These are phyloP conservation scores for Diabrotica balteata DNA, from an alignment of 2,888 invertebrate species.

Conservation along the genomic window DNA sequence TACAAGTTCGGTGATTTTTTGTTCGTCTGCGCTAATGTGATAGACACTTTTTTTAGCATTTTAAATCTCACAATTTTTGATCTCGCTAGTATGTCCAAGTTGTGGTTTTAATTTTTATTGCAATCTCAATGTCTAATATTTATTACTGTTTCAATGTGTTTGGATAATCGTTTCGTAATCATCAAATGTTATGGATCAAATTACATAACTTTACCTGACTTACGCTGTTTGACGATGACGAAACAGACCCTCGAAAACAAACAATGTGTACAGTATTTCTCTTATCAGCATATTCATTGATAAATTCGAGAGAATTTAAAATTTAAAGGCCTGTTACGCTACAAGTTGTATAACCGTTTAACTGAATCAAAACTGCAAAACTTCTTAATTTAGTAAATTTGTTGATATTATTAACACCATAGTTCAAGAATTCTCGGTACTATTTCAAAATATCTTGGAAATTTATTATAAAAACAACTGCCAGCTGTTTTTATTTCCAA, in stretches of 20 bases:
- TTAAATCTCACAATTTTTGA: too few species aligned
- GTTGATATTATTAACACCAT: conserved; percentile 1
- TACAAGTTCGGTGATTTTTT: too few species aligned
- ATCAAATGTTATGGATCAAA: conserved; percentile 1
- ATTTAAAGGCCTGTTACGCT: conserved; percentile 13
- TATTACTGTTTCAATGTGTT: too few species aligned
- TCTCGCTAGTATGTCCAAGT: too few species aligned
- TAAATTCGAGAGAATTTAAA: conserved; percentile 22
- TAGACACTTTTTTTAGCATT: too few species aligned
- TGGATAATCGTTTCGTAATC: too few species aligned
- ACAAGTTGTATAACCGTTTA: background rate
- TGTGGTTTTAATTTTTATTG: too few species aligned
- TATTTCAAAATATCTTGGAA: conserved; percentile 6
- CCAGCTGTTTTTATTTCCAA: conserved; percentile 19
- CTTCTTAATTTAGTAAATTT: background rate
- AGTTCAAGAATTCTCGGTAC: conserved; percentile 7
- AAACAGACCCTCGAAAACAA: conserved; percentile 17
- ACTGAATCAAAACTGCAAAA: background rate
- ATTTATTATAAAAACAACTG: conserved; percentile 5
- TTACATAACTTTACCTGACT: conserved; percentile 21
- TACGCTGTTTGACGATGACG: conserved; percentile 16
- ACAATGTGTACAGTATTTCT: conserved; percentile 13
- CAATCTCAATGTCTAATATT: too few species aligned
- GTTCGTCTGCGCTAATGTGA: too few species aligned
- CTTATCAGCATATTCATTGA: conserved; percentile 25